A percentile compares a stretch with the other conserved stretches of the same genome.
phyloP scores from a whole-genome alignment of 1,140 invertebrate species.

The Rhagoletis pomonella region DNA sequence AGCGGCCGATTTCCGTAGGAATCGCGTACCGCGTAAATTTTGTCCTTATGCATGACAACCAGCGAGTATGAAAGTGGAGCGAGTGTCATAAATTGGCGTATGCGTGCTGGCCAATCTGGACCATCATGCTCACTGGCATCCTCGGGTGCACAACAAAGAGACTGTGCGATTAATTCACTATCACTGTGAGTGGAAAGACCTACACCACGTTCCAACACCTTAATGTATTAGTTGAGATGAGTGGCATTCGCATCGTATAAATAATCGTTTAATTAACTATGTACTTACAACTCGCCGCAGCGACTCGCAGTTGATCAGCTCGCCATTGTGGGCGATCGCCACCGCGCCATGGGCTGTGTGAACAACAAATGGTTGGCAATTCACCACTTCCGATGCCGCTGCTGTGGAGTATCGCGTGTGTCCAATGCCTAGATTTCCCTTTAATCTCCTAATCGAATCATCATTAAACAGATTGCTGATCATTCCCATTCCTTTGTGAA shows the following conservation, averaged over 20 bases:
- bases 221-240: conserved; percentile 59
- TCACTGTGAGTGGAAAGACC: conserved; percentile 96
- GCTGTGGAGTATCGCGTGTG: conserved; percentile 97
- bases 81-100: conserved; percentile 92
- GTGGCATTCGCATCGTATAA: background rate
- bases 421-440: conserved; percentile 95
- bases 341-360: conserved; percentile 95
- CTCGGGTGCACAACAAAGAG: conserved; percentile 92
- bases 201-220: conserved; percentile 92
- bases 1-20: too few relatives aligned
- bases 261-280: background rate
- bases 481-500: conserved; percentile 95
- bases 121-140: conserved; percentile 90
- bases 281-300: conserved; percentile 84
- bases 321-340: conserved; percentile 98
- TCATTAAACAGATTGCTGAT: conserved; percentile 95
- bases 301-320: conserved; percentile 94
- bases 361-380: conserved; percentile 98
- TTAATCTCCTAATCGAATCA: conserved; percentile 89
- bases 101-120: conserved; percentile 92
- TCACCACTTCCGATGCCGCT: conserved; percentile 93
- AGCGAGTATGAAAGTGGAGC: conserved; percentile 94
- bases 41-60: conserved; percentile 96
- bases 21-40: too few relatives aligned
- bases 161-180: conserved; percentile 97